Evolutionary conservation across 2,113 vertebrate species (phyloP).

Genomic region (Chrysochloris asiatica): DNA sequence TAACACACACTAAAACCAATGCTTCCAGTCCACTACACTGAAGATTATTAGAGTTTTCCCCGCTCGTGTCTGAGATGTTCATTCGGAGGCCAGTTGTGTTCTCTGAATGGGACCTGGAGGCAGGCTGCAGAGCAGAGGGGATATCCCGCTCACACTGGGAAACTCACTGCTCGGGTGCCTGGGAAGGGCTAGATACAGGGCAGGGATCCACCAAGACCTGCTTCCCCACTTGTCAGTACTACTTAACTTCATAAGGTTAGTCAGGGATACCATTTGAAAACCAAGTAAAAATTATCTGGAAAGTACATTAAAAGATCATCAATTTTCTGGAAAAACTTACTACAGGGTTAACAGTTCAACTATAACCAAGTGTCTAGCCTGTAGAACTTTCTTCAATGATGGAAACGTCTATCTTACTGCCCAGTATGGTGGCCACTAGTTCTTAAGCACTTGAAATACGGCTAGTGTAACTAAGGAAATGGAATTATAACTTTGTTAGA

Average conservation of each 20-base stretch:
- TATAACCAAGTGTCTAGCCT: background rate
- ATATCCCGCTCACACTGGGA: fast-evolving
- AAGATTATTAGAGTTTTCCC: background rate
- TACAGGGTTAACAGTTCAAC: background rate
- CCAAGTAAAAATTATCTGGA: background rate
- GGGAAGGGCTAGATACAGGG: no score
- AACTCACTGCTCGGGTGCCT: background rate
- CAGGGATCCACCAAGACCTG: no score
- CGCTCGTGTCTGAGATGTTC: background rate
- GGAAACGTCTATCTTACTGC: background rate
- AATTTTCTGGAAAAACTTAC: background rate
- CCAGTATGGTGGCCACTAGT: background rate
- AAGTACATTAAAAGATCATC: background rate
- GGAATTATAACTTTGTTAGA: background rate
- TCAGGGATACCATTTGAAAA: background rate
- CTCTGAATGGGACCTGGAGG: background rate
- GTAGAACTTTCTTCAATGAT: background rate
- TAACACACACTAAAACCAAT: background rate
- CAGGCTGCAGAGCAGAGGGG: background rate
- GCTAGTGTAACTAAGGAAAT: background rate
- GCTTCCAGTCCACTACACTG: background rate
- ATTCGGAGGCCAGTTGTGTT: background rate
- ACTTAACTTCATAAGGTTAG: background rate
- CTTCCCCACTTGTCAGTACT: background rate
- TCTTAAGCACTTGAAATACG: background rate